Evolutionary conservation across 2,113 vertebrate species (phyloP), one percentile per base, ranked within the genome.

Genomic region (Hypocryptadius cinnamomeus): DNA sequence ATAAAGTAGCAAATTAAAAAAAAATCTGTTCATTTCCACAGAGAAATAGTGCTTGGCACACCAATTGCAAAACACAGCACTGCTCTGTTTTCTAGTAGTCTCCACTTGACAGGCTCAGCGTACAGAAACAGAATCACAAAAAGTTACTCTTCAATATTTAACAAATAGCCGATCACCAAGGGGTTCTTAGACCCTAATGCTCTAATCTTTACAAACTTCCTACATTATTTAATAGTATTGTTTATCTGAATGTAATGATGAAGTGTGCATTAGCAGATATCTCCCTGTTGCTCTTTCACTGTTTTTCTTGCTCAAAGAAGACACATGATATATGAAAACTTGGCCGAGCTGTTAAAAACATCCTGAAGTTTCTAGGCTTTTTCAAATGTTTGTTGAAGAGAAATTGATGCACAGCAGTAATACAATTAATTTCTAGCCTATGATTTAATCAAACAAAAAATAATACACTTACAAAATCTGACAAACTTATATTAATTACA

Each of bases 1-100:
- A 97, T 97, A 95, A 97, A 97, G 93, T 84, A 96, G 96, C 87
- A 95, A 94, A 97, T 95, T 92, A 94, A 90, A 86, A 93, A 94
- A 94, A 95, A 96, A 92, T 85, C 92, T 95, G 95, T 93, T 96
- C 70, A 88, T 85, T 87, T 95, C 96, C 93, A 70, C 48, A 90
- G 97, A 97, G 97, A 95, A 96, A 93, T 78, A 87, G 81, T 77
- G 91, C 74, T 91, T 97, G 96, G 95, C 94, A 95, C 78, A 90
- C 76, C 71, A 92, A 92, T 90, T 78, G 79, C 42, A 93, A 97
- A 88, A 89, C 10, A 10, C 51, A 87, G 91, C 57, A 80, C 60
- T n/a, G 2, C 53, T 97, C 66, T 96, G 70, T 93, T 96, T 95
- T 79, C 79, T 45, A 72, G 53, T 69, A 80, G 60, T 78, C 88